Evolutionary conservation across 2,797 vertebrate genomes (phyloP), one percentile per base, ranked within the genome.

Genomic region (Premnoplex brunnescens): DNA sequence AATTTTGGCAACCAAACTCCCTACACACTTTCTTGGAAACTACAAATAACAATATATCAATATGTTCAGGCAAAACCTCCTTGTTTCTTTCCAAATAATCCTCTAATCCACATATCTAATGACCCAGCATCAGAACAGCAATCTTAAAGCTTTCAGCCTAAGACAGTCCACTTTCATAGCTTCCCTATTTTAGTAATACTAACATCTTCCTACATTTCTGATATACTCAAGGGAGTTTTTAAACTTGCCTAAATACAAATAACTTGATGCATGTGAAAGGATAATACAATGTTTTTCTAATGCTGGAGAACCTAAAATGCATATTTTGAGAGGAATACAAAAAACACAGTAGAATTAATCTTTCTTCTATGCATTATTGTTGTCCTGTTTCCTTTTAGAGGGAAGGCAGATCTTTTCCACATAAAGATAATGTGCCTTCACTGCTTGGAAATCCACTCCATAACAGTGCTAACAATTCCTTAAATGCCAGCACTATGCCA

Each of bases 111-210:
- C 9, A 13, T 48, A 84, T 49, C 34, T 81, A 94, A 66, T 48
- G 30, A 86, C 7, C 12, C 12, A 90, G 32, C 10, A 27, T 27
- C 43, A 84, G 23, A 80, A 89, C 72, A 36, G 26, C 28, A 90
- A 54, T 72, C 32, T 62, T 86, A 80, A 80, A 63, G 13, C 37
- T 93, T 88, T 78, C 60, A 30, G 6, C 43, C 89, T 83, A 80
- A 85, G 72, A 77, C 7, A 39, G 37, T 41, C 19, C 26, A n/a
- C 60, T 89, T 91, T 43, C 30, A 6, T 48, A 44, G 9, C 64
- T 84, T 72, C 23, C 20, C 30, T 14, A 52, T 78, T 89, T 93
- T 43, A 78, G 51, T 91, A 94, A 93, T 85, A 83, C 74, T 89
- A 85, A 62, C 8, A 0, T 75, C 39, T 72, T 93, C 34, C 54